Percentiles rank a stretch among this genome's conserved stretches.
These are phyloP conservation scores for Tethya wilhelma DNA, from an alignment of 37 sponge, comb jelly and placozoan genomes.

Conservation along the genomic window DNA sequence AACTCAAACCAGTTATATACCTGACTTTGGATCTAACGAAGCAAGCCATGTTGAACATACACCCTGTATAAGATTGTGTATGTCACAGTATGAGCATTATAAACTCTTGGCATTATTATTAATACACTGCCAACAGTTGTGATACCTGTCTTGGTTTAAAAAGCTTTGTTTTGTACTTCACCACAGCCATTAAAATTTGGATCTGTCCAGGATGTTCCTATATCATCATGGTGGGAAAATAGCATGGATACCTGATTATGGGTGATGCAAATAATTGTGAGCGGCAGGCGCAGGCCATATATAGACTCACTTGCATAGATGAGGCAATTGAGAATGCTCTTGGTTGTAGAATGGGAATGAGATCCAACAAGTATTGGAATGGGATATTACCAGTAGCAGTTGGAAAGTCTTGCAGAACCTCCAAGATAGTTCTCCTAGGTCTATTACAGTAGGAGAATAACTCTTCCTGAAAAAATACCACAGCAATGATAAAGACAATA, in stretches of 20 bases:
- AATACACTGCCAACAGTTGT: slow-evolving; percentile 38
- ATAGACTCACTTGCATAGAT: slow-evolving; percentile 47
- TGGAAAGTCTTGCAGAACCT: slow-evolving; percentile 95
- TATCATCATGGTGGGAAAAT: background rate
- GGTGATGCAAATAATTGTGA: too few relatives aligned
- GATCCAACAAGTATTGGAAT: slow-evolving; percentile 86
- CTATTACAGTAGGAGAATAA: slow-evolving; percentile 90
- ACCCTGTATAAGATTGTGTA: slow-evolving; percentile 56
- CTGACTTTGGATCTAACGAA: slow-evolving; percentile 62
- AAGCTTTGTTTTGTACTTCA: slow-evolving; percentile 85
- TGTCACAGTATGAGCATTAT: background rate
- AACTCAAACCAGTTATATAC: background rate
- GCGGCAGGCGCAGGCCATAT: background rate
- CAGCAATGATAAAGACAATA: too few relatives aligned
- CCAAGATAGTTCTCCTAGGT: slow-evolving; percentile 86
- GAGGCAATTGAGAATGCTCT: slow-evolving; percentile 99
- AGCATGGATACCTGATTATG: background rate
- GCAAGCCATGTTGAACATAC: slow-evolving; percentile 93
- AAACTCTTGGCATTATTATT: background rate
- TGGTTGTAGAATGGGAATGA: slow-evolving; percentile 89
- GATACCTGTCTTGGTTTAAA: slow-evolving; percentile 77
- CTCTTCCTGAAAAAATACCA: slow-evolving; percentile 85
- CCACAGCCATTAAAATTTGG: slow-evolving; percentile 90
- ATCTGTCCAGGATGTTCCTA: slow-evolving; percentile 69
- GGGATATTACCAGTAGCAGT: slow-evolving; percentile 66